phyloP scores from a whole-genome alignment of 2,888 invertebrate species.

The Trachelus troglodyta region DNA sequence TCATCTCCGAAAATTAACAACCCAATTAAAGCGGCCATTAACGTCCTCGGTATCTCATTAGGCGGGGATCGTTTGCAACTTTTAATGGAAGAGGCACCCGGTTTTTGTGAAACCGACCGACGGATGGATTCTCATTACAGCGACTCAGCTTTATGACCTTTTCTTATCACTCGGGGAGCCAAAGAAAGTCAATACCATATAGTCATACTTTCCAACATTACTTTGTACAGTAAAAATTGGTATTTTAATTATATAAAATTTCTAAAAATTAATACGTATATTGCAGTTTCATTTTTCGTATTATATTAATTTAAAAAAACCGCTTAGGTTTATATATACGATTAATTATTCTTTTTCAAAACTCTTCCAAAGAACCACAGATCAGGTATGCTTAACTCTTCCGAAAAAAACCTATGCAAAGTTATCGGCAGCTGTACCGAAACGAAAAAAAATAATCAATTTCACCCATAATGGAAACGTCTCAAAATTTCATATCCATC shows the following conservation, averaged over 20 bases:
- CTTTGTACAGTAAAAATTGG: not conserved
- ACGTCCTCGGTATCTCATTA: conserved; percentile 61
- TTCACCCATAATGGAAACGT: conserved; percentile 47
- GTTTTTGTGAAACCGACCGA: conserved; percentile 39
- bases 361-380: not conserved
- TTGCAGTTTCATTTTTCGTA: not conserved
- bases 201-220: not conserved
- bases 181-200: not conserved
- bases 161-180: conserved; percentile 28
- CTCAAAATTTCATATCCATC: conserved; percentile 34
- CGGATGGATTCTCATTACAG: conserved; percentile 36
- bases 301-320: not conserved
- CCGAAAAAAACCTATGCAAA: not conserved
- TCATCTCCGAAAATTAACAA: conserved; percentile 62
- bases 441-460: conserved; percentile 32
- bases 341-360: not conserved
- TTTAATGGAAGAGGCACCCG: conserved; percentile 50
- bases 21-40: conserved; percentile 63
- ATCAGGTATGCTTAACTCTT: not conserved
- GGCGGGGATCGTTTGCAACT: conserved; percentile 50
- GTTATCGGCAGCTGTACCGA: conserved; percentile 32
- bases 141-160: conserved; percentile 27
- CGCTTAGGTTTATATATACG: not conserved
- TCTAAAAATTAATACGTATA: not conserved
- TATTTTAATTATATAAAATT: not conserved